Evolutionary conservation across 2,888 invertebrate species (phyloP), one percentile per base, ranked within the genome.

Genomic region (Drosophila mercatorum): DNA sequence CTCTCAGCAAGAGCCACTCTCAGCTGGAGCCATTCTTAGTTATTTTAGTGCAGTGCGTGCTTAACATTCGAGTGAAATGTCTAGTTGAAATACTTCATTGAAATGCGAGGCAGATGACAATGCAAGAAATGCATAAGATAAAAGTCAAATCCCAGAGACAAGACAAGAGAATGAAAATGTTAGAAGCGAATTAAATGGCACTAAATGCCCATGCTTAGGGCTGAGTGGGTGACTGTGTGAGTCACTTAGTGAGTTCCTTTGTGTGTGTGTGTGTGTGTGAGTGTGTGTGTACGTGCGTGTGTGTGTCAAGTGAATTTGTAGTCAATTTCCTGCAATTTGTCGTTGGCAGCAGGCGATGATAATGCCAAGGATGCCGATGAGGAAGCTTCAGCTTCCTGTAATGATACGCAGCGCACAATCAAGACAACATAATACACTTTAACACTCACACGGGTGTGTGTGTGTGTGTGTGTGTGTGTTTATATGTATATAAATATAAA

Each of bases 291-390:
- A 36, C 38, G 36, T 56, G 47, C 58, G 46, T 70, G 60, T 70
- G 46, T 70, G 60, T 70, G 68, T 44, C 57, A 80, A 80, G 67
- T 65, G 71, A 84, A 88, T 88, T 90, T 90, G 81, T 90, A 83
- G 90, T 86, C 84, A 90, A 84, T 84, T 90, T 84, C 84, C 90
- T 86, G 90, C 72, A 90, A 90, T 84, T 90, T 84, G 90, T 77
- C 77, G 76, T 73, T 58, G 68, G 71, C 72, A 68, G 63, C 68
- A 41, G 46, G 52, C 38, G 41, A 49, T 58, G 38, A 44, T 56
- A 58, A 62, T 57, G 59, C 34, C 36, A 41, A 60, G 36, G 38
- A 55, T 65, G 68, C 52, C 49, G 59, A 76, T 58, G 62, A 53
- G 53, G 53, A 46, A 66, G 64, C 47, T 28, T 28, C 7, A 46